A percentile compares a stretch with the other conserved stretches of the same genome.
Evolutionary conservation across 2,888 invertebrate genomes (phyloP).

Genomic region (Drosophila falleni): DNA sequence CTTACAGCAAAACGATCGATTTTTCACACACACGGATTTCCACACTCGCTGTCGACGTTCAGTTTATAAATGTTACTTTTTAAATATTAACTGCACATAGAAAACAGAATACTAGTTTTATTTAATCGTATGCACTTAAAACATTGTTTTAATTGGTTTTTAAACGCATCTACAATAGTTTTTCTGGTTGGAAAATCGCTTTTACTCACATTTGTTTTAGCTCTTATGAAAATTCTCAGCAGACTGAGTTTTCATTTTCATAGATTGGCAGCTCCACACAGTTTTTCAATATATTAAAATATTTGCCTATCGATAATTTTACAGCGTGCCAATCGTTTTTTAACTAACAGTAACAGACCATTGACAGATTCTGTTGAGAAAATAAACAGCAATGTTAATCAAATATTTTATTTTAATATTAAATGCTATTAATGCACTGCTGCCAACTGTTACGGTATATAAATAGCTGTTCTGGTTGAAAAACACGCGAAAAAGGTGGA

Average conservation of each 20-base stretch:
- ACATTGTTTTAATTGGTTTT: slow-evolving; percentile 6
- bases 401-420: not conserved
- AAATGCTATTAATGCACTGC: no score
- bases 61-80: slow-evolving; percentile 19
- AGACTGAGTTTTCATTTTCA: slow-evolving; percentile 62
- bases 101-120: not conserved
- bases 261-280: slow-evolving; percentile 55
- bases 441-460: no score
- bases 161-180: slow-evolving; percentile 17
- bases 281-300: slow-evolving; percentile 50
- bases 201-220: slow-evolving; percentile 78
- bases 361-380: not conserved
- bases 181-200: slow-evolving; percentile 52
- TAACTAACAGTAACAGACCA: not conserved
- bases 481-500: no score
- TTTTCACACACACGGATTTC: slow-evolving; percentile 67
- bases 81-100: slow-evolving; percentile 17
- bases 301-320: slow-evolving; percentile 31
- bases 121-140: slow-evolving; percentile 19
- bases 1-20: slow-evolving; percentile 67
- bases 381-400: not conserved
- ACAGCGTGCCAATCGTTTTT: slow-evolving; percentile 1
- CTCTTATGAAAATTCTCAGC: slow-evolving; percentile 80
- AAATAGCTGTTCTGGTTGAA: no score
- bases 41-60: slow-evolving; percentile 44